Evolutionary conservation across 92 coral and sea anemone species (phyloP), one percentile per base, ranked within the genome.

Genomic region (Siderastrea radians): DNA sequence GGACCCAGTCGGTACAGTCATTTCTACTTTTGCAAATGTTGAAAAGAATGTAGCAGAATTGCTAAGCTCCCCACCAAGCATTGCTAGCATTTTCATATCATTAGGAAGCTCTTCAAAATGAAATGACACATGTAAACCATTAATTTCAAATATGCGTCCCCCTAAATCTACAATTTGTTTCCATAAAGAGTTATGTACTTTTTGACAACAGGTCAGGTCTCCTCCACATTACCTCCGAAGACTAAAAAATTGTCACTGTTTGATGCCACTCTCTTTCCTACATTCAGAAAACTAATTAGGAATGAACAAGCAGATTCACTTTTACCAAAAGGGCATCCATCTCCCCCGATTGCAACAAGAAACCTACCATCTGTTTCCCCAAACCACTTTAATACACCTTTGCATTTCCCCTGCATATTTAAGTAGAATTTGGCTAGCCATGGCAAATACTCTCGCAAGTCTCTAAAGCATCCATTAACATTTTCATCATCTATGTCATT

Each of bases 371-470:
- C 96, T 2, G 88, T 90, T 58, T 93, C 77, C 58, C 90, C 94
- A 94, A 94, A 94, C 96, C 94, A 94, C 74, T 94, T 91, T 47
- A 88, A 49, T 16, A 91, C 82, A 79, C 58, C 91, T 53, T 88
- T 90, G n/a, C 89, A 38, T 44, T 59, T 81, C n/a, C 19, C 59
- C 26, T 86, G 82, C 76, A 77, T 77, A 17, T 71, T 82, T 15
- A 94, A 61, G 68, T 94, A 94, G 52, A 94, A 94, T 13, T 17
- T 49, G 12, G 98, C 98, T 63, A 92, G 84, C 83, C 95, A 48
- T 12, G 98, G 94, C 75, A 94, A 84, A 78, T 86, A 94, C 58
- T 94, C 90, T 53, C 92, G 57, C 12, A 94, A 90, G 71, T 94
- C 92, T 76, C 97, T 48, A 75, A 81, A 89, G 92, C 93, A 86